These are phyloP conservation scores for Gonioctena quinquepunctata DNA, from an alignment of 1,140 invertebrate genomes.

Conservation along the genomic window DNA sequence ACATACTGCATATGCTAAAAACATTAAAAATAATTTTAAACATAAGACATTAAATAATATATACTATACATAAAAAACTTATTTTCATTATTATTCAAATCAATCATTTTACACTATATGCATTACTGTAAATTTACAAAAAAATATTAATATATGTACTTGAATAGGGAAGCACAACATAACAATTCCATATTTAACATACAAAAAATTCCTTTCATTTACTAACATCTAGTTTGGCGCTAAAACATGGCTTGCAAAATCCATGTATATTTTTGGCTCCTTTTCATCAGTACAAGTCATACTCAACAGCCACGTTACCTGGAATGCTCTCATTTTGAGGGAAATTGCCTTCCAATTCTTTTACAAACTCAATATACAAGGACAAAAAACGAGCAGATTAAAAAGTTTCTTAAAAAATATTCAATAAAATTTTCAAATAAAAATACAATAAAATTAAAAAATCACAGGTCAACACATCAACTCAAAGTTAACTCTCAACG, in stretches of 20 bases:
- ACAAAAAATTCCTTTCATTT: constrained; percentile 18
- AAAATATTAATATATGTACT: constrained; percentile 15
- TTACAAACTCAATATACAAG: neutral
- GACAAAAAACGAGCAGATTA: neutral
- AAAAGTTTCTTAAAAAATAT: constrained; percentile 1
- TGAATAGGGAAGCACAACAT: constrained; percentile 12
- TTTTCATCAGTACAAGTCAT: neutral
- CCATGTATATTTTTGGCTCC: constrained; percentile 7
- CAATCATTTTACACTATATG: constrained; percentile 18
- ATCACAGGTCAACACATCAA: constrained; percentile 26
- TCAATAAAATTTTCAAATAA: neutral
- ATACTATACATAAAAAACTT: constrained; percentile 14
- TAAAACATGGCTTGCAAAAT: constrained; percentile 2
- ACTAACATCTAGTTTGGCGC: constrained; percentile 20
- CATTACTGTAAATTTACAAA: constrained; percentile 10
- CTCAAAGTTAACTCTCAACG: constrained; percentile 25
- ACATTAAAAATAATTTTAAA: constrained; percentile 13
- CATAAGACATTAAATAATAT: constrained; percentile 9
- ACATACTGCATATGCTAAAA: constrained; percentile 11
- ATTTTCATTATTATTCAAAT: constrained; percentile 7
- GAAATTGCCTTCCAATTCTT: neutral
- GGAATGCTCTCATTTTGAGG: neutral
- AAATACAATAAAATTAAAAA: constrained; percentile 1
- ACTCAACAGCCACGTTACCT: neutral
- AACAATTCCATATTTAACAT: constrained; percentile 15